phyloP scores from a whole-genome alignment of 2,797 vertebrate species.

The Enoplosus armatus region DNA sequence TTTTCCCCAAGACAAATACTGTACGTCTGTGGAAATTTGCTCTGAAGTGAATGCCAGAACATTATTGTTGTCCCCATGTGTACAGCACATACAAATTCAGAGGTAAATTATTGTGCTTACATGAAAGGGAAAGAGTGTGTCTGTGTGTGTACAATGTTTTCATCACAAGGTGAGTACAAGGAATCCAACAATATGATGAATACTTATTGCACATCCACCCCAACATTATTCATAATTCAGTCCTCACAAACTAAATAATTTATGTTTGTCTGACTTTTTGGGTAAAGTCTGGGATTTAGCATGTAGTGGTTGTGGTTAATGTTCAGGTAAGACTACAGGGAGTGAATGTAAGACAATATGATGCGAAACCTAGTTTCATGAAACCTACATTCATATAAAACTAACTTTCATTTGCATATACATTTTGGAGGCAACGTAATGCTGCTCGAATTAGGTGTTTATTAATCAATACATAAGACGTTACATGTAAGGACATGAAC shows the following conservation, averaged over 20 bases:
- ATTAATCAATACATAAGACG: background rate
- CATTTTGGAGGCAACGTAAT: background rate
- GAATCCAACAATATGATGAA: background rate
- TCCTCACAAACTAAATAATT: background rate
- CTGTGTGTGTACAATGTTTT: background rate
- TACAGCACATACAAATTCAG: constrained; percentile 14
- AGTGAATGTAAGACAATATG: background rate
- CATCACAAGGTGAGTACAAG: background rate
- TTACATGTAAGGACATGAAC: background rate
- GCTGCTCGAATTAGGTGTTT: background rate
- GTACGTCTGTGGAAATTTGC: constrained; percentile 14
- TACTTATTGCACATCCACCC: background rate
- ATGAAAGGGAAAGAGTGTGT: background rate
- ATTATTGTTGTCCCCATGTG: constrained; percentile 30
- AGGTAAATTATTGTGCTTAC: constrained; percentile 2
- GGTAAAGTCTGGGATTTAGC: background rate
- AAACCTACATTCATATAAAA: background rate
- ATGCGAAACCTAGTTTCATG: background rate
- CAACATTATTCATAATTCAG: background rate
- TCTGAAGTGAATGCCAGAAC: background rate
- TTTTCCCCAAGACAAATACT: constrained; percentile 47
- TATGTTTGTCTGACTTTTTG: background rate
- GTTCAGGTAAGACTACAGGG: background rate
- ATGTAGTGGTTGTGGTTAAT: background rate
- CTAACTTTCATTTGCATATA: background rate